Evolutionary conservation across 92 coral and sea anemone species (phyloP), one percentile per base, ranked within the genome.

Genomic region (Actinostola sp.): DNA sequence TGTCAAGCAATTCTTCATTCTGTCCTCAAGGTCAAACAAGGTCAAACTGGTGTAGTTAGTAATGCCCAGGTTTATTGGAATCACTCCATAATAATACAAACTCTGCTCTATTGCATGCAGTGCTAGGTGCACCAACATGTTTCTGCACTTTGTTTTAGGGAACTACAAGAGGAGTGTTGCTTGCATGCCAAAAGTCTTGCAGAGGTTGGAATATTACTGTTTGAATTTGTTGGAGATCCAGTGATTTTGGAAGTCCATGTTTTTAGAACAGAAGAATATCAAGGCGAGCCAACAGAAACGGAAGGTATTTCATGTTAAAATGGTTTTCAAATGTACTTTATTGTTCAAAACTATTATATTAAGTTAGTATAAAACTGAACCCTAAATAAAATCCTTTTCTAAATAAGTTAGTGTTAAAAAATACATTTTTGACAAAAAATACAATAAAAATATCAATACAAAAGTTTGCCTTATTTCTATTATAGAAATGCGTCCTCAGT

Each of bases 401-500:
- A 7, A 39, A 7, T 7, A 39, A 39, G 14, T 7, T 7, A 39
- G 7, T 39, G 14, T 7, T 7, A 39, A 39, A 39, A 39, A 39
- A 39, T 50, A 21, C 24, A 14, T 4, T 4, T 11, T 11, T 3
- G 24, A 14, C 13, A 4, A 50, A 14, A 50, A 50, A 54, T 8
- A 23, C 1, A 11, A 23, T 28, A 12, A 54, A 5, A 3, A 23
- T 54, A 3, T 21, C 12, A 23, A 8, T 11, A 54, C 21, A 4
- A 54, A 4, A 51, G 11, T 41, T 58, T 30, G 24, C 38, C 54
- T 59, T 49, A 14, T 51, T 13, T 36, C n/a, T n/a, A n/a, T 15
- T 79, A 38, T 71, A 95, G 99, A 95, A 86, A 95, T 95, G 99
- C 65, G 89, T 44, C 99, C 99, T 2, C 81, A 95, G 70, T 95